Evolutionary conservation across 1,140 invertebrate species (phyloP).

Genomic region (Galleria mellonella): DNA sequence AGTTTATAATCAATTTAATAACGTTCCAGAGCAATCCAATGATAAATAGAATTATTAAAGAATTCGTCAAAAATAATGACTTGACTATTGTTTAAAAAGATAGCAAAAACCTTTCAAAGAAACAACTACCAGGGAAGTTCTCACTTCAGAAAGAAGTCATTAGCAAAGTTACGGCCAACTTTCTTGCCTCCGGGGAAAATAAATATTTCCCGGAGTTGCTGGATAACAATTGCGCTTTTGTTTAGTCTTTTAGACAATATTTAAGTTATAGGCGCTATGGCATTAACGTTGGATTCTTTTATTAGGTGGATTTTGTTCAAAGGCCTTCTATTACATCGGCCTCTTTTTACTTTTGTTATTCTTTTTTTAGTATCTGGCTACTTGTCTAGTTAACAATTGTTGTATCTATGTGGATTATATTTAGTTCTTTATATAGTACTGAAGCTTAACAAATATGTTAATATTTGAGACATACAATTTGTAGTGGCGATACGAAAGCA

Average conservation of each 20-base stretch:
- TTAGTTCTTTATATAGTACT: too few species aligned
- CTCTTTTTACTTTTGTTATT: too few species aligned
- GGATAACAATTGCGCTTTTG: constrained; percentile 41
- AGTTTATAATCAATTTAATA: constrained; percentile 2
- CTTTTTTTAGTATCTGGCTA: too few species aligned
- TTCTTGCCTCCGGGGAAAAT: constrained; percentile 39
- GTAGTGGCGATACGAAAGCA: too few species aligned
- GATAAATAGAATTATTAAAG: constrained; percentile 18
- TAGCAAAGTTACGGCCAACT: constrained; percentile 49
- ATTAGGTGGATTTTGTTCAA: too few species aligned
- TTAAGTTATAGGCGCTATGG: constrained; percentile 13
- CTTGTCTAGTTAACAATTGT: too few species aligned
- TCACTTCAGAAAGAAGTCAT: constrained; percentile 56
- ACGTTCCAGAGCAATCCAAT: background rate
- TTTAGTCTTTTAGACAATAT: constrained; percentile 27
- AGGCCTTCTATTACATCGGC: too few species aligned
- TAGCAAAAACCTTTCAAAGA: constrained; percentile 43
- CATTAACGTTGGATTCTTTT: constrained; percentile 6
- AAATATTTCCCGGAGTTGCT: constrained; percentile 49
- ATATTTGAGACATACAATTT: too few species aligned
- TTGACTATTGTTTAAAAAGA: constrained; percentile 53
- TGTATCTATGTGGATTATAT: too few species aligned
- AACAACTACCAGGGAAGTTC: constrained; percentile 39
- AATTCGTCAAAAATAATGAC: constrained; percentile 49
- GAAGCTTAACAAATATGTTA: too few species aligned